phyloP scores from a whole-genome alignment of 2,113 vertebrate species.

The Zosterops hypoxanthus region DNA sequence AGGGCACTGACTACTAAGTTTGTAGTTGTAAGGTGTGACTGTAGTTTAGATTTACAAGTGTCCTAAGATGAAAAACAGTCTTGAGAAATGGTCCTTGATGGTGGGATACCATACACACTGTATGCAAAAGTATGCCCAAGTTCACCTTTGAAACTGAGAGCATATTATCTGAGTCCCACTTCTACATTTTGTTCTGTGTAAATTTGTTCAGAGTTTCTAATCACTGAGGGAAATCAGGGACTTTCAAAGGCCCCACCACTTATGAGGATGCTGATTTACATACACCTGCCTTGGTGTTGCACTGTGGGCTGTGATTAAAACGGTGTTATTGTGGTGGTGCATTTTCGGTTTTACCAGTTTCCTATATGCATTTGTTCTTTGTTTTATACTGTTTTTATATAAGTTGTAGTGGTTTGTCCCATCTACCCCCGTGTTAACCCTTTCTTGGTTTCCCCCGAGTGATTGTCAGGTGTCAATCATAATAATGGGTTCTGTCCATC shows the following conservation, averaged over 20 bases:
- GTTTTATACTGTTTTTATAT: no score
- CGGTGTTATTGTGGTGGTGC: background rate
- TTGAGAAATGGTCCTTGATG: background rate
- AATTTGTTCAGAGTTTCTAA: background rate
- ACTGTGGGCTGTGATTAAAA: background rate
- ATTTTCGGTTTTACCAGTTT: no score
- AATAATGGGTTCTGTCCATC: no score
- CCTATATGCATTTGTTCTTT: no score
- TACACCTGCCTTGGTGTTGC: background rate
- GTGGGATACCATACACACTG: background rate
- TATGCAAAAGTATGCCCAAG: rapidly evolving
- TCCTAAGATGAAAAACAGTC: background rate
- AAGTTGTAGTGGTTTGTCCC: no score
- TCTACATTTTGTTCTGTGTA: background rate
- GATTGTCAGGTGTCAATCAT: no score
- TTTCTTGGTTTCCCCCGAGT: no score
- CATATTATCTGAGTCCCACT: background rate
- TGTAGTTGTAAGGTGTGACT: background rate
- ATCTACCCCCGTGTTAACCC: no score
- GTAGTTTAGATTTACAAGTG: background rate
- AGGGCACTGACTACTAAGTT: background rate
- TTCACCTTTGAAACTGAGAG: background rate
- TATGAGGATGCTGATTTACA: background rate
- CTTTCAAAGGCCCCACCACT: background rate
- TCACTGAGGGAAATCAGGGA: background rate